Conservation (phyloP, 2,113 vertebrate genomes). For the Erythrocercus mccallii region DNA sequence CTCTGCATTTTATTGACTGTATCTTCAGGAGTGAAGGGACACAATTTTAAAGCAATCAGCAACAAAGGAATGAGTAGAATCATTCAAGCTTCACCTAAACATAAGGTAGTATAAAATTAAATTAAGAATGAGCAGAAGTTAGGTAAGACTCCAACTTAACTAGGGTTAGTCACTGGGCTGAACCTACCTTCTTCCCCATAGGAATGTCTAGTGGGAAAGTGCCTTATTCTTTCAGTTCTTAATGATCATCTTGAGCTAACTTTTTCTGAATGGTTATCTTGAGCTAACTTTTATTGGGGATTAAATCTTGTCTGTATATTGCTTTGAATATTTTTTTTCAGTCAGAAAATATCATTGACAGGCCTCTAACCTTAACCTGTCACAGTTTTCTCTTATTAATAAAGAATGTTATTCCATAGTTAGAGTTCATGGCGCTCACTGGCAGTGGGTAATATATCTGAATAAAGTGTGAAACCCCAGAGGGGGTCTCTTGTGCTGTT, state of each 20-base stretch:
- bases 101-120: background rate
- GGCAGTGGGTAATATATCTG: no score
- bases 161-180: background rate
- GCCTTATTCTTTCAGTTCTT: background rate
- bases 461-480: no score
- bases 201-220: background rate
- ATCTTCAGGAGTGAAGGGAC: accelerated
- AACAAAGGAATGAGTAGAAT: background rate
- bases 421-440: background rate
- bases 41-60: background rate
- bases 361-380: background rate
- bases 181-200: background rate
- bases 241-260: background rate
- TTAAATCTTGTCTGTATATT: background rate
- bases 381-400: background rate
- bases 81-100: background rate
- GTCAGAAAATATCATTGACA: background rate
- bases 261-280: background rate
- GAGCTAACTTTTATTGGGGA: background rate
- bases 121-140: background rate
- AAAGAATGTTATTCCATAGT: background rate
- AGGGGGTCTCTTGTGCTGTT: background rate
- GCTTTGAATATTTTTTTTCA: background rate
- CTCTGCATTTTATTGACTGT: background rate
- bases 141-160: background rate